A percentile compares a stretch with the other conserved stretches of the same genome.
Evolutionary conservation across 2,113 vertebrate species (phyloP).

Genomic region (Centropus bengalensis): DNA sequence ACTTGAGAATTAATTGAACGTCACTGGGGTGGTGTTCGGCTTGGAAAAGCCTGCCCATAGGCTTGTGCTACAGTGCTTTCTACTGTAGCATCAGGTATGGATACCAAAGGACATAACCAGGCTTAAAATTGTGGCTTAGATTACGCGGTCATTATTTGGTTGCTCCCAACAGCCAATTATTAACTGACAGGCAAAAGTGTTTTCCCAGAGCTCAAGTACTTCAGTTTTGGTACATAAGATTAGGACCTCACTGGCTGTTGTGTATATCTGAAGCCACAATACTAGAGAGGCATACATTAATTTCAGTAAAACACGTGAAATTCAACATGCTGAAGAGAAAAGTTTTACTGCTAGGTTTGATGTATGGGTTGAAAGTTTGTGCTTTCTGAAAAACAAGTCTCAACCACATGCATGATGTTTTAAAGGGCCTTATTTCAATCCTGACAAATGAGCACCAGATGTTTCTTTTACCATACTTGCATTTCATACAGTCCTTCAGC

Average conservation of each 20-base stretch:
- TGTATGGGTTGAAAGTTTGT: background rate
- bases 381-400: background rate
- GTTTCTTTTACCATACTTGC: background rate
- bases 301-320: background rate
- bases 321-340: background rate
- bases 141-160: background rate
- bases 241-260: background rate
- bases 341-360: background rate
- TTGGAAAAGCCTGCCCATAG: background rate
- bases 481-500: background rate
- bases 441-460: constrained; percentile 36
- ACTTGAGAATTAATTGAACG: background rate
- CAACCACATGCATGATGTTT: background rate
- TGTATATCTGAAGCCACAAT: background rate
- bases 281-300: background rate
- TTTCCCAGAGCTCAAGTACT: background rate
- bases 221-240: background rate
- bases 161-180: background rate
- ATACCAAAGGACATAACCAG: background rate
- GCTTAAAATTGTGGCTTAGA: background rate
- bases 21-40: background rate
- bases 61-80: background rate
- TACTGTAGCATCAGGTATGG: background rate
- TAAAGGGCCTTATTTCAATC: constrained; percentile 15
- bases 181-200: background rate